Percentiles rank a stretch among this genome's conserved stretches.
These are phyloP conservation scores for Lophotis ruficrista DNA, from an alignment of 2,113 vertebrate genomes.

Conservation along the genomic window DNA sequence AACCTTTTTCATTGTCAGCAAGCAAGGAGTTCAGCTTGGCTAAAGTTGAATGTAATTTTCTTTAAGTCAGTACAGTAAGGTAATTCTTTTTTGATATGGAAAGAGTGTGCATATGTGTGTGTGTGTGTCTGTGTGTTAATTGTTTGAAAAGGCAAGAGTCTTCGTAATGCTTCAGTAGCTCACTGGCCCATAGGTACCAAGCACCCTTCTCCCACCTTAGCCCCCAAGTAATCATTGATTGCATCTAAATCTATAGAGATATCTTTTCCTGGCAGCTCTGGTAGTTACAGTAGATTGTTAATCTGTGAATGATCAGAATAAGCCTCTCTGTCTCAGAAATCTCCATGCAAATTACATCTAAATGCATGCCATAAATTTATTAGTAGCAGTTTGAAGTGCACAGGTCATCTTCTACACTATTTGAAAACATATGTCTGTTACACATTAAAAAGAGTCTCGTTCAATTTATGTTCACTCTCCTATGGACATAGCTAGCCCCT, in stretches of 20 bases:
- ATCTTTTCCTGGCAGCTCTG: slow-evolving; percentile 69
- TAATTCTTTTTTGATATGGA: background rate
- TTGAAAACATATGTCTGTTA: slow-evolving; percentile 60
- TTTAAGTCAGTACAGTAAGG: background rate
- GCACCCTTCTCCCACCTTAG: background rate
- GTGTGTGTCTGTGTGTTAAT: background rate
- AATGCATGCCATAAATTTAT: slow-evolving; percentile 69
- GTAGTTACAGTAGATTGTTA: slow-evolving; percentile 74
- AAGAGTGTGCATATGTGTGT: background rate
- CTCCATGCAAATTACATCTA: slow-evolving; percentile 69
- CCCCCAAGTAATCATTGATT: slow-evolving; percentile 49
- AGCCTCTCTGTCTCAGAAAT: slow-evolving; percentile 63
- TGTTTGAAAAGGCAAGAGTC: background rate
- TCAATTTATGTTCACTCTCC: slow-evolving; percentile 63
- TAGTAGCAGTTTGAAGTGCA: slow-evolving; percentile 57
- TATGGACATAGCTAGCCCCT: background rate
- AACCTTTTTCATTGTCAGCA: background rate
- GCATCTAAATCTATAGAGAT: slow-evolving; percentile 53
- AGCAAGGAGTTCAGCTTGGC: background rate
- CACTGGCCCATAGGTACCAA: background rate
- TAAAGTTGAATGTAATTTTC: background rate
- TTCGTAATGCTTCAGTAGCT: background rate
- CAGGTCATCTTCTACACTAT: slow-evolving; percentile 60
- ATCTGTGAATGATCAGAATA: slow-evolving; percentile 68
- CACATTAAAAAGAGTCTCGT: slow-evolving; percentile 31